phyloP scores from a whole-genome alignment of 1,140 invertebrate species.

The Zaprionus lachaisei region DNA sequence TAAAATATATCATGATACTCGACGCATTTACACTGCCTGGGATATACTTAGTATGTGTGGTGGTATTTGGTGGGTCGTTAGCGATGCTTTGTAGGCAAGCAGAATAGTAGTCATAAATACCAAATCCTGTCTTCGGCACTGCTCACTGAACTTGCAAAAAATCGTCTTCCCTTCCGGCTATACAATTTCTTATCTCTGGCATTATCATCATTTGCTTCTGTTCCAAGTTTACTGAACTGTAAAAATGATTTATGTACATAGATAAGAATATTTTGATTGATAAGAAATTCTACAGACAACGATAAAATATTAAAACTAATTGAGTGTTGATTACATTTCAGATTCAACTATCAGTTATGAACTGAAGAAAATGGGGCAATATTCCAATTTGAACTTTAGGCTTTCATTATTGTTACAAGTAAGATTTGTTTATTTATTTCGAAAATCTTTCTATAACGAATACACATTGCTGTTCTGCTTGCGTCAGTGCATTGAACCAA shows the following conservation, averaged over 20 bases:
- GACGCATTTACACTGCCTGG: constrained; percentile 64
- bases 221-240: constrained; percentile 36
- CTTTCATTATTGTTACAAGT: background rate
- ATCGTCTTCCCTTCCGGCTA: background rate
- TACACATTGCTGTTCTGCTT: background rate
- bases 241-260: constrained; percentile 22
- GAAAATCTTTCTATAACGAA: no score
- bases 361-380: background rate
- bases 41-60: constrained; percentile 80
- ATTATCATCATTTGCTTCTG: constrained; percentile 1
- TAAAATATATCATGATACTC: constrained; percentile 62
- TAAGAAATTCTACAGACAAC: constrained; percentile 14
- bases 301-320: background rate
- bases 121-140: constrained; percentile 65
- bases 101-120: constrained; percentile 82
- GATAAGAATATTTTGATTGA: constrained; percentile 6
- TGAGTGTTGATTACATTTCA: background rate
- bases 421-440: no score
- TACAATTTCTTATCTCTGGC: constrained; percentile 2
- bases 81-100: constrained; percentile 76
- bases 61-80: constrained; percentile 62
- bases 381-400: background rate
- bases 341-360: background rate
- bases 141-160: constrained; percentile 20
- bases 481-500: background rate